These are phyloP conservation scores for Pelobates cultripes DNA, from an alignment of 2,797 vertebrate genomes.

Conservation along the genomic window DNA sequence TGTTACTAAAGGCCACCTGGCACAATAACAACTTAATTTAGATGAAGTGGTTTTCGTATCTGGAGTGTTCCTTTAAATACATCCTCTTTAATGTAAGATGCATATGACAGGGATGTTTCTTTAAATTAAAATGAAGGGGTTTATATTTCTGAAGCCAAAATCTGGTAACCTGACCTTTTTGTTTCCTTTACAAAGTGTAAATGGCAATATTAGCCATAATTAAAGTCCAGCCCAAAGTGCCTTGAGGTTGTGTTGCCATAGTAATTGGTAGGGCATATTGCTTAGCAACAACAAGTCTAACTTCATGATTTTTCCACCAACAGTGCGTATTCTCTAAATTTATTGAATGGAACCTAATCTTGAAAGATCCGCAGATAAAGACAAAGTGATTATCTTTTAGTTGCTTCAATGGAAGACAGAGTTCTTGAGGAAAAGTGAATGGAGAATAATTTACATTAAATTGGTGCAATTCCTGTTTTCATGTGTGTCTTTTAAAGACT, in stretches of 20 bases:
- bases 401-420: neutral
- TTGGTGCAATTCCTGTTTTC: too few species aligned
- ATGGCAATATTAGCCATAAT: neutral
- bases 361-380: neutral
- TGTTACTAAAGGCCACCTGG: too few species aligned
- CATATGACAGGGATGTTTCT: too few species aligned
- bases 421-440: neutral
- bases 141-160: too few species aligned
- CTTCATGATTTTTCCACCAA: neutral
- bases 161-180: neutral
- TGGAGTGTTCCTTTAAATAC: too few species aligned
- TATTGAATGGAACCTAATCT: neutral
- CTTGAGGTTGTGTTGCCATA: conserved; percentile 22
- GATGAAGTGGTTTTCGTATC: too few species aligned
- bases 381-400: neutral
- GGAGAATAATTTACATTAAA: too few species aligned
- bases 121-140: too few species aligned
- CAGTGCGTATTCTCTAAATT: neutral
- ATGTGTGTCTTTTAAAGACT: too few species aligned
- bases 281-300: conserved; percentile 15
- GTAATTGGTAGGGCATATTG: conserved; percentile 14
- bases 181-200: neutral
- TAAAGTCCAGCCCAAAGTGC: conserved; percentile 2
- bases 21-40: too few species aligned
- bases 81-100: too few species aligned